These are phyloP conservation scores for Phodopus roborovskii DNA, from an alignment of 2,113 vertebrate genomes.

Conservation along the genomic window DNA sequence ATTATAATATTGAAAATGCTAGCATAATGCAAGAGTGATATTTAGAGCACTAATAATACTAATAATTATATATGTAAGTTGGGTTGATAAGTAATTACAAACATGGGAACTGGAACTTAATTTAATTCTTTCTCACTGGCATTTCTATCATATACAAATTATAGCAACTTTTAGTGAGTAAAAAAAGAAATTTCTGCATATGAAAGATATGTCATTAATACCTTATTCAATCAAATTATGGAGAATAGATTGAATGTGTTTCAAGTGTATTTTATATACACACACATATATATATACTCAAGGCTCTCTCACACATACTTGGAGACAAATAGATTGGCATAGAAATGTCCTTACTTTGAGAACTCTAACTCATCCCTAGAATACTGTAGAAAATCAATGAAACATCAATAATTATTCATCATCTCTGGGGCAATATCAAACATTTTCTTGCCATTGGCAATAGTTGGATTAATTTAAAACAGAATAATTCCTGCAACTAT, in stretches of 20 bases:
- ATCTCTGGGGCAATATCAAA: not conserved
- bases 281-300: no score
- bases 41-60: not conserved
- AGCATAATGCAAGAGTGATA: not conserved
- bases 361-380: not conserved
- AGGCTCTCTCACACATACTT: not conserved
- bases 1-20: not conserved
- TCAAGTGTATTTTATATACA: not conserved
- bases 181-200: not conserved
- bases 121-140: not conserved
- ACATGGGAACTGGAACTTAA: not conserved
- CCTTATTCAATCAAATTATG: not conserved
- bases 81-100: not conserved
- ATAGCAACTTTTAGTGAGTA: not conserved
- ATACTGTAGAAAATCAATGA: not conserved
- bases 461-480: not conserved
- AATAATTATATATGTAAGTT: not conserved
- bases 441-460: not conserved
- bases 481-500: not conserved
- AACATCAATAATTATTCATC: not conserved
- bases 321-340: not conserved
- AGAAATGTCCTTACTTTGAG: not conserved
- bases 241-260: not conserved
- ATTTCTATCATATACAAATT: not conserved
- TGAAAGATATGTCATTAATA: not conserved